Base-by-base conservation (phyloP, 2,113 vertebrate genomes). In the Eleginops maclovinus region DNA sequence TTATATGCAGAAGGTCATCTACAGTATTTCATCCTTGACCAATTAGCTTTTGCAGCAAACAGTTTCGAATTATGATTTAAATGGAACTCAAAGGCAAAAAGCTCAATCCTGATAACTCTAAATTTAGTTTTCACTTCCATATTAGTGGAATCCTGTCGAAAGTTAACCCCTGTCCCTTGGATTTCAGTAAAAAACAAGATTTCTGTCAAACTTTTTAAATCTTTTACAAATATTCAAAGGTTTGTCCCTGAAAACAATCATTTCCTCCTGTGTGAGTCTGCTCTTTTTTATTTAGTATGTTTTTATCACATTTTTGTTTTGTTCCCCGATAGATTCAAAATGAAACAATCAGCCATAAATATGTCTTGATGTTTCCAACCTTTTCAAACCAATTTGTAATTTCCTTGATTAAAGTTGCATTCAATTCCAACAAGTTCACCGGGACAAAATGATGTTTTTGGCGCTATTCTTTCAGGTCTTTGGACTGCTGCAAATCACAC, bases 401-500 rank as follows among this genome's bases (percentile, higher is more conserved):
- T 75, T 61, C 14, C 17, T 17, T 31, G 28, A 60, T 65, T 62
- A 40, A 59, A 74, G 51, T 54, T 31, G 2, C n/a, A 17, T 72
- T 72, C 55, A 61, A 41, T 55, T 49, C 11, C 19, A 49, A 53
- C 19, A 43, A 9, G 19, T 79, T 67, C 26, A 36, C 1, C 4
- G 46, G 21, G 15, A 50, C 62, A 61, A 26, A 78, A 56, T 69
- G 2, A 19, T 28, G 41, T 50, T 44, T 21, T 44, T 17, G 22
- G 12, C 16, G 58, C 11, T 4, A 11, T 66, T 55, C 24, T 55
- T 28, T 63, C 49, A 21, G 14, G 7, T 46, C 31, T 59, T 51
- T 17, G 16, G 49, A 64, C 66, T n/a, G 19, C 59, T 66, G 21
- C 46, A 70, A 70, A 74, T 71, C 10, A 66, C 40, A 79, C 46